phyloP scores from a whole-genome alignment of 2,797 vertebrate genomes.

The Bradypodion ventrale region DNA sequence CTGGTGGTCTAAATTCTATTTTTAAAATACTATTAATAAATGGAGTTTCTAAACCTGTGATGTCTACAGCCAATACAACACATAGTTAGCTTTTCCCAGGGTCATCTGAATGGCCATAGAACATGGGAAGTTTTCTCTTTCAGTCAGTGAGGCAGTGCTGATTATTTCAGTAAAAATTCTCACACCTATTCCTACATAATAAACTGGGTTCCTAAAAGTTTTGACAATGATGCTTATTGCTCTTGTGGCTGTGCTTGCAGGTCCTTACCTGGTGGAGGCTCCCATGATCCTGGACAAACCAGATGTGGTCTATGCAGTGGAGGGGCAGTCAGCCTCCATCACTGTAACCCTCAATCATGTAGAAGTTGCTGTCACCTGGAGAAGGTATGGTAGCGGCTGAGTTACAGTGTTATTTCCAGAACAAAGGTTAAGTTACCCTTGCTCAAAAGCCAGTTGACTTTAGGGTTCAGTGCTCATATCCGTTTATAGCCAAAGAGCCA shows the following conservation, averaged over 20 bases:
- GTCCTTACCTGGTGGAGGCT: conserved; percentile 87
- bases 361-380: conserved; percentile 88
- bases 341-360: conserved; percentile 93
- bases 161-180: background rate
- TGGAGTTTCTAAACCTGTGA: background rate
- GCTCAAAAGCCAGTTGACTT: too few relatives aligned
- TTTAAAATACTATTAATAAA: background rate
- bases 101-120: background rate
- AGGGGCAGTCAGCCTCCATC: conserved; percentile 87
- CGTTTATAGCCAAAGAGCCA: too few relatives aligned
- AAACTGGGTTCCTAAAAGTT: background rate
- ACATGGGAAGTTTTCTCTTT: background rate
- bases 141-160: background rate
- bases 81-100: background rate
- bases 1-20: background rate
- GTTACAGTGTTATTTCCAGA: too few relatives aligned
- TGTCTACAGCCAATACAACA: background rate
- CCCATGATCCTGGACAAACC: conserved; percentile 91
- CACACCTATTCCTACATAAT: background rate
- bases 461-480: too few relatives aligned
- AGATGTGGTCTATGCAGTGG: conserved; percentile 89
- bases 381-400: conserved; percentile 77
- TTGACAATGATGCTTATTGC: background rate
- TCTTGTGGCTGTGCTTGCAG: conserved; percentile 66
- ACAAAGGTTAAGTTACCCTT: too few relatives aligned